These are phyloP conservation scores for Drosophila cardini DNA, from an alignment of 1,140 invertebrate species.

Conservation along the genomic window DNA sequence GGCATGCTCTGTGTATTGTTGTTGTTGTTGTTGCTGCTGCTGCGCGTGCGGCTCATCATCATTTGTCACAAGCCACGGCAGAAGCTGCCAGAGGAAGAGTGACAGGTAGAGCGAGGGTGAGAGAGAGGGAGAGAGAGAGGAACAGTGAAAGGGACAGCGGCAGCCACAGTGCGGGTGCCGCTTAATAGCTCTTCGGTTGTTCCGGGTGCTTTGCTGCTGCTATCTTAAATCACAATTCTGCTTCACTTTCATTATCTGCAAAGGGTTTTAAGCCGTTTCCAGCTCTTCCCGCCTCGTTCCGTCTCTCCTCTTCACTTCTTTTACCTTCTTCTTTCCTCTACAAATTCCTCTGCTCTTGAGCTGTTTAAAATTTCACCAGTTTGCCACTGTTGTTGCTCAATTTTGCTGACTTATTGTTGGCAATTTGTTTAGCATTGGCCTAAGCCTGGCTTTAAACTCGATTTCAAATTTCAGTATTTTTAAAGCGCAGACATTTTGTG, in stretches of 20 bases:
- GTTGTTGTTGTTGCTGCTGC: constrained; percentile 23
- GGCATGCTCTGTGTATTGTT: constrained; percentile 29
- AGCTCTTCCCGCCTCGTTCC: background rate
- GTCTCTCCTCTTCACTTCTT: background rate
- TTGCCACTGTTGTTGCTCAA: constrained; percentile 40
- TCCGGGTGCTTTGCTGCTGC: constrained; percentile 36
- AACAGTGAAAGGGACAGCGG: background rate
- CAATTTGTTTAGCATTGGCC: constrained; percentile 33
- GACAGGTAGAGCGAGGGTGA: background rate
- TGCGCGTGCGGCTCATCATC: constrained; percentile 54
- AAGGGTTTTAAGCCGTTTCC: constrained; percentile 51
- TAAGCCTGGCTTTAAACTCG: constrained; percentile 12
- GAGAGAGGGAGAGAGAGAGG: background rate
- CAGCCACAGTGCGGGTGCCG: constrained; percentile 30
- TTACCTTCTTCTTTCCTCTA: background rate
- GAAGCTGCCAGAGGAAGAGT: background rate
- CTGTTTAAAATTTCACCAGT: constrained; percentile 23
- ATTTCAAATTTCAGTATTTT: background rate
- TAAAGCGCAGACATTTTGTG: too few relatives aligned
- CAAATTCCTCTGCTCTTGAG: background rate
- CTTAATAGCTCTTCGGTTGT: constrained; percentile 18
- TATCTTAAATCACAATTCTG: constrained; percentile 45
- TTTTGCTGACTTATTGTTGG: constrained; percentile 46
- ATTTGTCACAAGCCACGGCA: constrained; percentile 40
- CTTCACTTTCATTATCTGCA: constrained; percentile 39